These are phyloP conservation scores for Nesoenas mayeri DNA, from an alignment of 2,113 vertebrate genomes.

Conservation along the genomic window DNA sequence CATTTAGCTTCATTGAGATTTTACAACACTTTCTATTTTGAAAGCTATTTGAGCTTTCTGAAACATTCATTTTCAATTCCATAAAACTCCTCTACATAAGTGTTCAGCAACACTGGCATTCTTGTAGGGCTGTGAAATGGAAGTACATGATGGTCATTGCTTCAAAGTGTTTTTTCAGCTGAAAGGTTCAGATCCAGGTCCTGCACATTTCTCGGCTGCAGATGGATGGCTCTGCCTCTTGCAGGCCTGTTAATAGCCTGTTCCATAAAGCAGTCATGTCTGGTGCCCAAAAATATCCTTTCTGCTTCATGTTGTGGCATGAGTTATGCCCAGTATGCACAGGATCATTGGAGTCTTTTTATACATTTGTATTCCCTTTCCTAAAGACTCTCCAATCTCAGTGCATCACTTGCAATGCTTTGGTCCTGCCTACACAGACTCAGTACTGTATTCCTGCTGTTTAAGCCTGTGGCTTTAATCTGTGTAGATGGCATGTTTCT, in stretches of 20 bases:
- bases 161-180: not conserved
- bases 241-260: not conserved
- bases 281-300: not conserved
- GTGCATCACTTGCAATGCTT: not conserved
- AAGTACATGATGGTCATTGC: not conserved
- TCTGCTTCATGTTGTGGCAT: not conserved
- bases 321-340: not conserved
- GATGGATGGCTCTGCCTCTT: not conserved
- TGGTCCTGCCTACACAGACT: not conserved
- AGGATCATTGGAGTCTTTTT: not conserved
- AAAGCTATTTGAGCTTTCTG: not conserved
- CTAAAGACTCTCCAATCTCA: not conserved
- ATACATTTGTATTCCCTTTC: not conserved
- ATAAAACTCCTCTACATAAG: not conserved
- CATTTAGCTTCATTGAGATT: not conserved
- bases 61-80: not conserved
- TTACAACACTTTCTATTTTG: not conserved
- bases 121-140: not conserved
- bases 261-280: not conserved
- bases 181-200: not conserved
- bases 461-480: not conserved
- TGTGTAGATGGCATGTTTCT: not conserved
- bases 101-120: not conserved
- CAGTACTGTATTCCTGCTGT: not conserved
- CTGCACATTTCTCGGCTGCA: not conserved